These are phyloP conservation scores for Syngnathus rostellatus DNA, from an alignment of 2,797 vertebrate species.

Conservation along the genomic window DNA sequence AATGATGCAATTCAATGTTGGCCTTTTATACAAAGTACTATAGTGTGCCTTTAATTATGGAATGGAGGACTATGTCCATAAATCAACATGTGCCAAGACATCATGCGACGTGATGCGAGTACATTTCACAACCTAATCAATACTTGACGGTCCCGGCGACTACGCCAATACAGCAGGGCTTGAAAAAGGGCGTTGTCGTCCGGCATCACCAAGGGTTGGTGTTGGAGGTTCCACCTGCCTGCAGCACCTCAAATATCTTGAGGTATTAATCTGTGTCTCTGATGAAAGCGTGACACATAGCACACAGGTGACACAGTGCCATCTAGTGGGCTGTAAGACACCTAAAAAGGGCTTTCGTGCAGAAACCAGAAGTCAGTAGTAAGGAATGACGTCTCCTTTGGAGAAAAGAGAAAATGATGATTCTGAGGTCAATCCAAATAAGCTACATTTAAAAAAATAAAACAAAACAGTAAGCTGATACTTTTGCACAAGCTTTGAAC, in stretches of 20 bases:
- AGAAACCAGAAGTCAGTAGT: background rate
- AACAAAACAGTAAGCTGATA: too few species aligned
- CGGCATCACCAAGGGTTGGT: constrained; percentile 1
- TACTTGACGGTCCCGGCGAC: constrained; percentile 31
- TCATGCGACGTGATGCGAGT: constrained; percentile 39
- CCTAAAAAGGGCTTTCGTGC: background rate
- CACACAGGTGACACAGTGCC: constrained; percentile 51
- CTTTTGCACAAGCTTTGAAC: too few species aligned
- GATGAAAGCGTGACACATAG: constrained; percentile 2
- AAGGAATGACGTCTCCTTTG: background rate
- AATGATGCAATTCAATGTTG: constrained; percentile 32
- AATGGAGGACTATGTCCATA: constrained; percentile 35
- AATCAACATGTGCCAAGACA: constrained; percentile 45
- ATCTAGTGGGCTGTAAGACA: constrained; percentile 50
- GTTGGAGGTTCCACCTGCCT: constrained; percentile 14
- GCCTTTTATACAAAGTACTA: constrained; percentile 24
- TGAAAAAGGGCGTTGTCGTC: constrained; percentile 15
- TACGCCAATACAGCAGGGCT: constrained; percentile 33
- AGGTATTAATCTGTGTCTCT: constrained; percentile 20
- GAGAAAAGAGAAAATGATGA: too few species aligned
- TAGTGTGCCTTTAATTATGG: constrained; percentile 32
- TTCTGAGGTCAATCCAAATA: too few species aligned
- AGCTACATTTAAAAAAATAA: too few species aligned
- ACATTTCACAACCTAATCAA: constrained; percentile 49
- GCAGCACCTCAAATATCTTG: constrained; percentile 10